Percentiles rank a stretch among this genome's conserved stretches.
Evolutionary conservation across 2,113 vertebrate genomes (phyloP).

Genomic region (Lepus europaeus): DNA sequence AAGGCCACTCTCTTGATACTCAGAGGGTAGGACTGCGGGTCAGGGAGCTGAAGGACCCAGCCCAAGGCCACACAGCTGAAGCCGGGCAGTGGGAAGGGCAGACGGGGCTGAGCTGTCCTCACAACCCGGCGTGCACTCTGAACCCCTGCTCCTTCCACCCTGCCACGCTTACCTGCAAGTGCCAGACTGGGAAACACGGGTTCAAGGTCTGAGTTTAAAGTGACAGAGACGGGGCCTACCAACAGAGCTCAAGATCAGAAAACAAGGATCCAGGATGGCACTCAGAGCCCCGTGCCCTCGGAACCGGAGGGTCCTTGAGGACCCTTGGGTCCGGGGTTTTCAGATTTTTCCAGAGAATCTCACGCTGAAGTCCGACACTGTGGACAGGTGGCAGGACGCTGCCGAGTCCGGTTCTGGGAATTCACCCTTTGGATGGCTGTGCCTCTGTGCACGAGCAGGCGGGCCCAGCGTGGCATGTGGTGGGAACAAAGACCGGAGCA

Average conservation of each 20-base stretch:
- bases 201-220: background rate
- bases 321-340: background rate
- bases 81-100: background rate
- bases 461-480: background rate
- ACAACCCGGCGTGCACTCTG: rapidly evolving
- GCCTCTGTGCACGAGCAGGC: slow-evolving; percentile 11
- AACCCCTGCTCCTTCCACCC: background rate
- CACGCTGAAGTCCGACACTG: background rate
- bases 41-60: background rate
- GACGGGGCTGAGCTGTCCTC: background rate
- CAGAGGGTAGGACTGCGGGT: background rate
- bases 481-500: slow-evolving; percentile 55
- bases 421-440: background rate
- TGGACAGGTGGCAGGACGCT: background rate
- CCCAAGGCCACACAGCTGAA: background rate
- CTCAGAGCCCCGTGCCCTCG: background rate
- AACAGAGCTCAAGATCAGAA: background rate
- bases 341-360: background rate
- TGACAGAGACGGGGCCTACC: background rate
- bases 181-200: background rate
- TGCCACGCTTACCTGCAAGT: background rate
- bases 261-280: background rate
- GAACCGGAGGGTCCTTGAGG: background rate
- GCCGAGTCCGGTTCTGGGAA: slow-evolving; percentile 42
- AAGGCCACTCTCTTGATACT: background rate